A percentile compares a stretch with the other conserved stretches of the same genome.
Conservation (phyloP, 2,888 invertebrate species). For the Tipula vernalis region DNA sequence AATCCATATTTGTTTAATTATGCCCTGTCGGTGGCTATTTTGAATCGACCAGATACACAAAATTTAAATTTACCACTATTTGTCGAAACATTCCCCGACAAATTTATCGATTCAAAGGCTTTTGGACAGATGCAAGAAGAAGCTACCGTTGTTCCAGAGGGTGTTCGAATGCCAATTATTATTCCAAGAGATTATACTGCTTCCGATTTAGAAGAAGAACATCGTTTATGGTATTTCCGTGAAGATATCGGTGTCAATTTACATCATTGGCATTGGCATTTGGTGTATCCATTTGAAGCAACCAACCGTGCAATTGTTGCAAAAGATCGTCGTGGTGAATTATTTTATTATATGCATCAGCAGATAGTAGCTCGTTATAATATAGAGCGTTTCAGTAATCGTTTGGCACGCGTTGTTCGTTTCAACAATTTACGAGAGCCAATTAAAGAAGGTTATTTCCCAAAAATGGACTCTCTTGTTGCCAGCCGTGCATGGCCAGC, state of each 20-base stretch:
- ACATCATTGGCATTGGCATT: slow-evolving; percentile 46
- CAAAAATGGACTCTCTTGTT: slow-evolving; percentile 67
- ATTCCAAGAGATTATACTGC: slow-evolving; percentile 63
- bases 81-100: slow-evolving; percentile 51
- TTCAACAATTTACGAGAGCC: slow-evolving; percentile 53
- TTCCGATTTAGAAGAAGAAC: slow-evolving; percentile 59
- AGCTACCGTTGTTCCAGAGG: slow-evolving; percentile 44
- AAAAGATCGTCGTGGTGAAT: slow-evolving; percentile 64
- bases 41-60: slow-evolving; percentile 51
- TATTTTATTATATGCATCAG: slow-evolving; percentile 57
- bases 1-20: slow-evolving; percentile 75
- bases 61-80: slow-evolving; percentile 46
- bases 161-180: slow-evolving; percentile 48
- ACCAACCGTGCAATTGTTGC: slow-evolving; percentile 43
- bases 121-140: slow-evolving; percentile 44
- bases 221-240: slow-evolving; percentile 62
- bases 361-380: slow-evolving; percentile 50
- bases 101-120: slow-evolving; percentile 48
- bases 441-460: slow-evolving; percentile 69
- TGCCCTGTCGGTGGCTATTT: slow-evolving; percentile 59
- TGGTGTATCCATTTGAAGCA: slow-evolving; percentile 63
- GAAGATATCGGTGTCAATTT: slow-evolving; percentile 41
- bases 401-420: slow-evolving; percentile 47
- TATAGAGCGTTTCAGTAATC: slow-evolving; percentile 61
- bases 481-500: slow-evolving; percentile 66